Evolutionary conservation across 2,797 vertebrate genomes (phyloP), one percentile per base, ranked within the genome.

Genomic region (Notolepis coatsorum): DNA sequence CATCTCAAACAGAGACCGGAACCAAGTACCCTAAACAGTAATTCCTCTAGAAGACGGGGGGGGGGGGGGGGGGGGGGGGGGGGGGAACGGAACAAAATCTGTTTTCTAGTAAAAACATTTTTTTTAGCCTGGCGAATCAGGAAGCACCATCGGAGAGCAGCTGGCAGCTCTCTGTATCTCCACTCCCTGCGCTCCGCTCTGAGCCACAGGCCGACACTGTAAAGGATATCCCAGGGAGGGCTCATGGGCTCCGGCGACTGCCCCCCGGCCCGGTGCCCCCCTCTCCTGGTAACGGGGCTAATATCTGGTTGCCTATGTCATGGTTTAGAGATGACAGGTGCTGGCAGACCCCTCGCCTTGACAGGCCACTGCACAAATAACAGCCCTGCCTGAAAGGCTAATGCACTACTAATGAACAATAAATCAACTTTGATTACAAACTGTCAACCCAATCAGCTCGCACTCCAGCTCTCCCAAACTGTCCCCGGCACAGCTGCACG

Each of bases 351-450:
- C 93, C 73, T 82, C 38, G 91, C 92, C 91, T 93, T 94, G 95
- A 95, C 95, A 96, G 94, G 93, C 92, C 93, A 91, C 94, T 94
- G 95, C 95, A 95, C 95, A 96, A 96, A 96, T 95, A 96, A 94
- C 91, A 91, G 93, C 93, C 94, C 90, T 92, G 94, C 94, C 94
- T 96, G 94, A 95, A 94, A 94, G 94, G 93, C 95, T 98, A 98
- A 97, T 96, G 95, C 95, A 95, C 93, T 92, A 91, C 96, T 97
- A 97, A 99, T 97, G 96, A 99, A 97, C 96, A 96, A 99, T 98
- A 97, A 97, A 98, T 99, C 96, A 96, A 96, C 94, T 97, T 95
- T 97, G 97, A 99, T 97, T 98, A 98, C 95, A 97, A 96, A 98
- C 95, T 97, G 96, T 96, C 96, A 96, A 88, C 84, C 94, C 94